Percentiles rank a stretch among this genome's conserved stretches.
Evolutionary conservation across 2,888 invertebrate genomes (phyloP).

Genomic region (Eremobia ochroleuca): DNA sequence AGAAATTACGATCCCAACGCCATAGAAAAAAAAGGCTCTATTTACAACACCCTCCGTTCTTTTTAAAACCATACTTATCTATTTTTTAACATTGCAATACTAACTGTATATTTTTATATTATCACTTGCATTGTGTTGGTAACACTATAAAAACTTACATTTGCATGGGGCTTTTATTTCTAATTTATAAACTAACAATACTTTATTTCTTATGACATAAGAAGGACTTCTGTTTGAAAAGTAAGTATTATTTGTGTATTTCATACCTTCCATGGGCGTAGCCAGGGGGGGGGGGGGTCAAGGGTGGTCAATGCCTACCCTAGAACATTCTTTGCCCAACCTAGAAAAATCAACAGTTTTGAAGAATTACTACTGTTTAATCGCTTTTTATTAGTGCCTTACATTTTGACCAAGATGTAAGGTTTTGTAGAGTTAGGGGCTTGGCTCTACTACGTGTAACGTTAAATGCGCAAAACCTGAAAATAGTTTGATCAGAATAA

Average conservation of each 20-base stretch:
- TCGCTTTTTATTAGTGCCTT: background rate
- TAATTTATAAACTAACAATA: slow-evolving; percentile 17
- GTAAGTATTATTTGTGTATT: slow-evolving; percentile 46
- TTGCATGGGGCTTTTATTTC: slow-evolving; percentile 63
- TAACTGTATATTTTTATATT: background rate
- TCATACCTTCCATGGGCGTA: background rate
- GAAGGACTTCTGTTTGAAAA: slow-evolving; percentile 52
- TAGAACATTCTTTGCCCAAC: too few species aligned
- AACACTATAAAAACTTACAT: slow-evolving; percentile 54
- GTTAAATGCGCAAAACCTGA: too few species aligned
- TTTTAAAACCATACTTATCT: background rate
- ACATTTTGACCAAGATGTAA: background rate
- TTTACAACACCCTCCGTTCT: background rate
- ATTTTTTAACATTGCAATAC: background rate
- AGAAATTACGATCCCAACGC: background rate
- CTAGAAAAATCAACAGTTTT: background rate
- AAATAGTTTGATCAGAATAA: too few species aligned
- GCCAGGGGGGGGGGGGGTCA: too few species aligned
- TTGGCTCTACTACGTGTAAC: too few species aligned
- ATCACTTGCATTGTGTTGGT: slow-evolving; percentile 12
- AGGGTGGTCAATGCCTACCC: background rate
- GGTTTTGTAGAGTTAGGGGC: background rate
- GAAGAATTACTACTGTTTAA: background rate
- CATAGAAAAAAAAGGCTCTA: background rate
- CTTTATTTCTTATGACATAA: background rate